Evolutionary conservation across 1,140 invertebrate species (phyloP), one percentile per base, ranked within the genome.

Genomic region (Ectropis grisescens): DNA sequence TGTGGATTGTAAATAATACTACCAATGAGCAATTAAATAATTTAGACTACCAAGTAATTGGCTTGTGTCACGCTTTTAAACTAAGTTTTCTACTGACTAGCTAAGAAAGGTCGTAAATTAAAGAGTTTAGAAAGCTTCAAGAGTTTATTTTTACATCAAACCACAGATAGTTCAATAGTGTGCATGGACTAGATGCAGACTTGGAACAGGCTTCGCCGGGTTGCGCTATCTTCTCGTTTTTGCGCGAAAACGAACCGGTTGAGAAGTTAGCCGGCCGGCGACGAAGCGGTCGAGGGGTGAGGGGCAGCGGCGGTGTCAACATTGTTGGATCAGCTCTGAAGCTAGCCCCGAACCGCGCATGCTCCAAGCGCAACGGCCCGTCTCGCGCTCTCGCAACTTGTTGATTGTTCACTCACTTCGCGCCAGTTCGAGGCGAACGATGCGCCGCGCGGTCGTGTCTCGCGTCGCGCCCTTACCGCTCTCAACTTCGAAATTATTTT

Each of bases 381-480:
- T 60, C 62, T 66, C 59, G 57, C 57, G 49, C 57, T 39, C 58
- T 47, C 58, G 58, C 68, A 66, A 78, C 72, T 81, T 81, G 72
- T 78, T 78, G 76, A 81, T 71, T 74, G 70, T 75, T 72, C 68
- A 52, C 72, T 78, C 75, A 75, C 72, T 76, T 76, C 75, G 72
- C 44, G 56, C 43, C 53, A 76, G 75, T 76, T 57, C 57, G 58
- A 47, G 70, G 72, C 70, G 66, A 74, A 70, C 70, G 72, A 74
- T 80, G 70, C 67, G 70, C 43, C 39, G 69, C 48, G 62, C 41
- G 68, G 72, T 65, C 44, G 75, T 65, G 66, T 72, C 41, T 35
- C 33, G 51, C 51, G 56, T 52, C 27, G 46, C 58, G 56, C 42
- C 55, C 52, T 51, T 54, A 40, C 49, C 61, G 48, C 49, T 66